phyloP scores from a whole-genome alignment of 2,113 vertebrate genomes.

The Gallinago undulata region DNA sequence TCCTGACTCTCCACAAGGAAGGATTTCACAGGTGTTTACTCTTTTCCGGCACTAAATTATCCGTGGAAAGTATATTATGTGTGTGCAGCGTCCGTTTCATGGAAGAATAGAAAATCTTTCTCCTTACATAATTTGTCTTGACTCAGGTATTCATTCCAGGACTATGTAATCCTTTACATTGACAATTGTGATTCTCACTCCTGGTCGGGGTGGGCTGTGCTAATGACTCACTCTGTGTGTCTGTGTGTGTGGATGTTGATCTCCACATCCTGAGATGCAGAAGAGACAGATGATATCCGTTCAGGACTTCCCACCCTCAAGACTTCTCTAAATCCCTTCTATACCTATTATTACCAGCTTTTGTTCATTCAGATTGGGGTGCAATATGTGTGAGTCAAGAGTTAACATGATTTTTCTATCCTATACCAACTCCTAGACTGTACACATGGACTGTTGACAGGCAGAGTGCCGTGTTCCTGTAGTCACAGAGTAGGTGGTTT shows the following conservation, averaged over 20 bases:
- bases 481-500: constrained; percentile 40
- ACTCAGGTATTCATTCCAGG: neutral
- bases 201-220: neutral
- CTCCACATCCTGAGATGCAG: neutral
- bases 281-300: neutral
- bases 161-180: neutral
- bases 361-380: neutral
- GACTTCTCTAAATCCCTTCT: neutral
- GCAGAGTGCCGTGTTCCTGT: constrained; percentile 29
- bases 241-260: neutral
- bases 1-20: neutral
- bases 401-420: neutral
- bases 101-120: neutral
- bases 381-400: neutral
- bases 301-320: neutral
- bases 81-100: neutral
- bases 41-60: neutral
- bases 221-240: neutral
- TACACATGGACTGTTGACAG: neutral
- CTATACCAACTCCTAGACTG: neutral
- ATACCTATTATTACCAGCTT: neutral
- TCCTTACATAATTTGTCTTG: neutral
- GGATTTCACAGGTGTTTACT: constrained; percentile 8
- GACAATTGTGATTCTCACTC: neutral
- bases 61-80: neutral